Evolutionary conservation across 2,888 invertebrate genomes (phyloP).

Genomic region (Melanostoma mellinum): DNA sequence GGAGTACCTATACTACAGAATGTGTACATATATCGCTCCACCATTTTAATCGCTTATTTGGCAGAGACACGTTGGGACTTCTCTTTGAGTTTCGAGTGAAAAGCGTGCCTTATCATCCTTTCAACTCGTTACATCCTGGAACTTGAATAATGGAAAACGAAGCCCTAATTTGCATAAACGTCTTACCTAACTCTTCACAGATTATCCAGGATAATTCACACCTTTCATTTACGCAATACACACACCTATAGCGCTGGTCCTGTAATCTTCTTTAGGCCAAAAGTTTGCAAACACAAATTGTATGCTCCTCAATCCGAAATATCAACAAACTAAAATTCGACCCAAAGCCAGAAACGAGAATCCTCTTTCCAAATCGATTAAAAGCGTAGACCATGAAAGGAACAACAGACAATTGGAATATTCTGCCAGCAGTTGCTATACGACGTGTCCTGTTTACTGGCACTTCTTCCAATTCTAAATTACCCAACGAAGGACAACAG

Average conservation of each 20-base stretch:
- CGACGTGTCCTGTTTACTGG: background rate
- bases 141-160: background rate
- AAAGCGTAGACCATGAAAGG: constrained; percentile 60
- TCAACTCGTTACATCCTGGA: background rate
- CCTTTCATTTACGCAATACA: constrained; percentile 1
- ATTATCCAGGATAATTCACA: constrained; percentile 50
- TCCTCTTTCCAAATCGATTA: constrained; percentile 53
- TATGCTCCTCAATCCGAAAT: constrained; percentile 9
- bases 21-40: no score
- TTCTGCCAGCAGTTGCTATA: background rate
- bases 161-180: constrained; percentile 11
- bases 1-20: no score
- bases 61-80: background rate
- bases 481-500: constrained; percentile 67
- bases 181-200: constrained; percentile 38
- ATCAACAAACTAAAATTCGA: constrained; percentile 29
- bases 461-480: constrained; percentile 46
- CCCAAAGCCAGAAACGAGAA: background rate
- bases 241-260: background rate
- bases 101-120: background rate
- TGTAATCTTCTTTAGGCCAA: constrained; percentile 46
- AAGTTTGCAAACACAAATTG: constrained; percentile 62
- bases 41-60: no score
- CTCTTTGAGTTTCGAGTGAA: background rate
- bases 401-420: constrained; percentile 46